phyloP scores from a whole-genome alignment of 2,113 vertebrate species.

The Gnathonemus echidnorhynchus region DNA sequence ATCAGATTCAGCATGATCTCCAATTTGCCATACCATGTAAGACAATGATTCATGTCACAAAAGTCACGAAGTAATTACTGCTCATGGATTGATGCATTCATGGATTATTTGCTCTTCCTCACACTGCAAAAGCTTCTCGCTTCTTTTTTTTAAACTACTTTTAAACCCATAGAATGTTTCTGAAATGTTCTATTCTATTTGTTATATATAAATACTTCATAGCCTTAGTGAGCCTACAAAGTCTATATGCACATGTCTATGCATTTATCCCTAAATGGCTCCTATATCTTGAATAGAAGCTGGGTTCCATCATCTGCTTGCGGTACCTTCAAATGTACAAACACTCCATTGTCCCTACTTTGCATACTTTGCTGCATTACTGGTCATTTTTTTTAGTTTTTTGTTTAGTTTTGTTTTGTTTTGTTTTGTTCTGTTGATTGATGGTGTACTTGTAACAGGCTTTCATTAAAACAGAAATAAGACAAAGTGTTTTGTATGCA shows the following conservation, averaged over 20 bases:
- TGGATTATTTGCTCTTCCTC: background rate
- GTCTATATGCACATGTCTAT: background rate
- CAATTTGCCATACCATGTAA: background rate
- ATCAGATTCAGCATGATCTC: background rate
- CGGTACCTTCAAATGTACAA: background rate
- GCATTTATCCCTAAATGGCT: background rate
- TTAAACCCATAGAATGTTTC: background rate
- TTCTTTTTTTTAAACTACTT: background rate
- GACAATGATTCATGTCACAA: background rate
- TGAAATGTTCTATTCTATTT: background rate
- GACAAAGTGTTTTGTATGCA: background rate
- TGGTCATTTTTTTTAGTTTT: background rate
- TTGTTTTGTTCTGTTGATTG: background rate
- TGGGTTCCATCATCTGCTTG: background rate
- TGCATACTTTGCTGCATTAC: background rate
- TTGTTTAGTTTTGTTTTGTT: background rate
- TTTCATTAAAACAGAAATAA: background rate
- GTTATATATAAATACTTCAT: background rate
- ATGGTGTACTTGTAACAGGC: background rate
- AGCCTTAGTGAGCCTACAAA: background rate
- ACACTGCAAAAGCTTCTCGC: background rate
- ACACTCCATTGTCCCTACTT: background rate
- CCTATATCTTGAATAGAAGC: background rate
- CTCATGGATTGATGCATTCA: background rate
- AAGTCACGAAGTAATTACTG: background rate